Base-by-base conservation (phyloP, 30 jellyfish, hydroid and myxozoan species). In the Rhopilema esculentum region DNA sequence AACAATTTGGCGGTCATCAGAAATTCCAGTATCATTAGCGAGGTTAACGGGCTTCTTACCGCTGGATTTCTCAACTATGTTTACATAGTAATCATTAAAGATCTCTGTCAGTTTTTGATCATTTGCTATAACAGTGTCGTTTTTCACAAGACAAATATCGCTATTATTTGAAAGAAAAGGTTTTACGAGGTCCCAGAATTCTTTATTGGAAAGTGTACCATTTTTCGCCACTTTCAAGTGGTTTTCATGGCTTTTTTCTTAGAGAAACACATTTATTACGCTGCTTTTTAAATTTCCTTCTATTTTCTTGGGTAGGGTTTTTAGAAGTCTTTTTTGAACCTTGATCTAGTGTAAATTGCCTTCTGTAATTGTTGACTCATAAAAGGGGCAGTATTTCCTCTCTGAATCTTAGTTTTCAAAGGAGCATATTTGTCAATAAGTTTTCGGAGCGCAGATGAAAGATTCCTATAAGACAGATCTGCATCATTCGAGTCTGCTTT, bases 231-330 rank as follows among this genome's bases (percentile, higher is more conserved):
- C 90, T 40, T 63, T 50, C 19, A 80, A 80, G 57, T 80, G 90
- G 80, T 27, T 80, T 80, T 65, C 68, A 80, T 62, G 32, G 25
- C 72, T 80, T 40, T 66, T 65, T 65, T 67, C 80, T 80, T 80
- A 80, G 49, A 67, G 91, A 80, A 27, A 66, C 91, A 66, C 91
- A 79, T 79, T 80, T 64, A 30, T 80, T 80, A 26, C 90, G 25
- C 30, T 80, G 83, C 68, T 80, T 80, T 66, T 80, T 80, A 51
- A 80, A 65, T 4, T 65, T 48, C n/a, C 28, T 80, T 64, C 73
- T 28, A 80, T 80, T 80, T 80, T 80, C 82, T 64, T 69, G 51
- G 72, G 83, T 65, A 49, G 91, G 72, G 66, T 69, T 82, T 67
- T 18, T 66, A 20, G 48, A 16, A 67, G 49, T 68, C 70, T 82